Conservation (phyloP, 2,797 vertebrate genomes). For the Cynodonichthys magdalenae region DNA sequence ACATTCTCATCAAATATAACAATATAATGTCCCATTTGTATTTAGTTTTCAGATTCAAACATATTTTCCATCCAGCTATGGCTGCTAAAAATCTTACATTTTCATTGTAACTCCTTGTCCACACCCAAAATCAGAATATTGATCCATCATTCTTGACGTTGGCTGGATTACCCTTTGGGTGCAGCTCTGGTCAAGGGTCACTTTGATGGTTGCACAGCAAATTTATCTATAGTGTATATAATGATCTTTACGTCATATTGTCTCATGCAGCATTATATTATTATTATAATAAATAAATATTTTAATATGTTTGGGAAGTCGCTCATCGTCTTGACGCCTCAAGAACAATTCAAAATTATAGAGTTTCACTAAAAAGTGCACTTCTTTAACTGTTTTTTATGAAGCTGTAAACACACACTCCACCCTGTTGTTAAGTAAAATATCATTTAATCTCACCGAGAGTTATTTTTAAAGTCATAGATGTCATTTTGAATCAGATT, state of each 20-base stretch:
- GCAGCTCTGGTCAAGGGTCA: conserved; percentile 1
- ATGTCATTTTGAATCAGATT: not conserved
- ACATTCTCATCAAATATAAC: too few species aligned
- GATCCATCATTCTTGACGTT: conserved; percentile 7
- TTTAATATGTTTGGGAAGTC: not conserved
- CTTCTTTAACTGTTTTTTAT: conserved; percentile 8
- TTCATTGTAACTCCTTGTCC: not conserved
- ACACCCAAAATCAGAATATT: conserved; percentile 14
- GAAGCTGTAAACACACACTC: not conserved
- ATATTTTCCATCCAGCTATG: too few species aligned
- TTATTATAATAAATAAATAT: not conserved
- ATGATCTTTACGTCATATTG: not conserved
- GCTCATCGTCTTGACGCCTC: not conserved
- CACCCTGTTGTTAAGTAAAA: conserved; percentile 2
- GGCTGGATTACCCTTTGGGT: not conserved
- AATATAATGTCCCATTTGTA: too few species aligned
- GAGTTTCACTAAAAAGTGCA: not conserved
- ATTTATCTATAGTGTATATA: not conserved
- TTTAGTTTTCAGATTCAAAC: too few species aligned
- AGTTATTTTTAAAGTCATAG: not conserved
- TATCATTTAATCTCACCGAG: conserved; percentile 3
- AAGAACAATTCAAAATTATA: not conserved
- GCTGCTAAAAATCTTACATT: not conserved
- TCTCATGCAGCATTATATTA: too few species aligned
- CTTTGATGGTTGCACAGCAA: not conserved